Base-by-base conservation (phyloP, 2,113 vertebrate species). In the Aspidoscelis tigris region DNA sequence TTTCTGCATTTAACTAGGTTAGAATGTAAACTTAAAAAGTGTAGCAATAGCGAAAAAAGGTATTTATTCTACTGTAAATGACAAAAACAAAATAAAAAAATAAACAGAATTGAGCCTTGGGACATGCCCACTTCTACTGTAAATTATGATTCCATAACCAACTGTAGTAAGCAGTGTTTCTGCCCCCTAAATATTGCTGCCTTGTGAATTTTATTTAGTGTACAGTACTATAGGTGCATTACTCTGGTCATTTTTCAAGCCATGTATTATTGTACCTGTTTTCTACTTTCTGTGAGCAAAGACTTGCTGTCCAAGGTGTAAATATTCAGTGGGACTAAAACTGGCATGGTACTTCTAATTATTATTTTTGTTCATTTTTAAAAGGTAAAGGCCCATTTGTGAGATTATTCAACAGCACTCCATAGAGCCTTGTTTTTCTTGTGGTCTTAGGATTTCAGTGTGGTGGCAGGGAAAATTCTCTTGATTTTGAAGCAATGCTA, bases 61-160 rank as follows among this genome's bases (percentile, higher is more conserved):
- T 99, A 99, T 99, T 99, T 99, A 99, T 99, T 99, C 98, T 98
- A 98, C 97, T 99, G 98, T 98, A 99, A 97, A 98, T 98, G 97
- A 99, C 94, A 97, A 97, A 97, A 97, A 70, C 68, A 66, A 66
- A 66, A 66, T 21, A 66, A 66, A 50, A 50, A 50, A 50, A 33
- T 33, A 33, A 68, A 97, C 96, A 95, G 96, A 98, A 97, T 97
- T 96, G 98, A 99, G 98, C 99, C 98, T 98, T 98, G 98, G 98
- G 97, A 98, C 96, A 95, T 97, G 95, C 97, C 98, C 98, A 97
- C 98, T 96, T 97, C 97, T 98, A 99, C 97, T 98, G 98, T 99
- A 99, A 98, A 97, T 97, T 96, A 97, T 98, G 95, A 98, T 98
- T 98, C 98, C 98, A 97, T 98, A 96, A 98, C 97, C 97, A 97